phyloP scores from a whole-genome alignment of 2,113 vertebrate species.

The Piprites chloris region DNA sequence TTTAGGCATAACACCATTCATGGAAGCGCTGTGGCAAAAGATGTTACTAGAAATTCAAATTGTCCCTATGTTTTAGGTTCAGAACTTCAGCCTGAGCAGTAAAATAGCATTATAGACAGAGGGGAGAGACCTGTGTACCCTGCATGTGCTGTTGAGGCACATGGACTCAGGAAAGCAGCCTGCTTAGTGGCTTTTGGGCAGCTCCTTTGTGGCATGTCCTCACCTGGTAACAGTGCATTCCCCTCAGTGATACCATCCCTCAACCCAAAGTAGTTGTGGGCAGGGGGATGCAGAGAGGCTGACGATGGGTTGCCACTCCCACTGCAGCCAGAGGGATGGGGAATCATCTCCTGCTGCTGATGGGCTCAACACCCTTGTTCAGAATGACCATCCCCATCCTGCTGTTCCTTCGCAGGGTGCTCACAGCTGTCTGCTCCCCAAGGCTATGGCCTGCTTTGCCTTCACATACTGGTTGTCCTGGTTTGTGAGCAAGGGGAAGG shows the following conservation, averaged over 20 bases:
- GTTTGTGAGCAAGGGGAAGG: background rate
- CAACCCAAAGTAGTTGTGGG: background rate
- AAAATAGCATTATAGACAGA: background rate
- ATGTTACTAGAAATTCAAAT: background rate
- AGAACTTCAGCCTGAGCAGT: background rate
- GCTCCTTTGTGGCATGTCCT: background rate
- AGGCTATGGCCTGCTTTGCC: background rate
- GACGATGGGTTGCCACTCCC: rapidly evolving
- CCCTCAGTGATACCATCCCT: background rate
- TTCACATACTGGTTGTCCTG: no score
- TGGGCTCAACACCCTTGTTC: background rate
- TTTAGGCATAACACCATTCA: background rate
- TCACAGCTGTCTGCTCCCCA: background rate
- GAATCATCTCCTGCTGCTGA: background rate
- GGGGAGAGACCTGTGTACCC: background rate
- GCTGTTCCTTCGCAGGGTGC: background rate
- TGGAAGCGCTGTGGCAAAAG: background rate
- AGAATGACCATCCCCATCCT: background rate
- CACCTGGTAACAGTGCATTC: background rate
- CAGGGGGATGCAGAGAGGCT: background rate
- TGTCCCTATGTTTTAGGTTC: background rate
- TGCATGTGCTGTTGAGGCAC: background rate
- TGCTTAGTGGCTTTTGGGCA: background rate
- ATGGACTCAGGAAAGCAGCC: background rate
- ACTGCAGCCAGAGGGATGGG: background rate